These are phyloP conservation scores for Diglossa brunneiventris DNA, from an alignment of 2,113 vertebrate genomes.

Conservation along the genomic window DNA sequence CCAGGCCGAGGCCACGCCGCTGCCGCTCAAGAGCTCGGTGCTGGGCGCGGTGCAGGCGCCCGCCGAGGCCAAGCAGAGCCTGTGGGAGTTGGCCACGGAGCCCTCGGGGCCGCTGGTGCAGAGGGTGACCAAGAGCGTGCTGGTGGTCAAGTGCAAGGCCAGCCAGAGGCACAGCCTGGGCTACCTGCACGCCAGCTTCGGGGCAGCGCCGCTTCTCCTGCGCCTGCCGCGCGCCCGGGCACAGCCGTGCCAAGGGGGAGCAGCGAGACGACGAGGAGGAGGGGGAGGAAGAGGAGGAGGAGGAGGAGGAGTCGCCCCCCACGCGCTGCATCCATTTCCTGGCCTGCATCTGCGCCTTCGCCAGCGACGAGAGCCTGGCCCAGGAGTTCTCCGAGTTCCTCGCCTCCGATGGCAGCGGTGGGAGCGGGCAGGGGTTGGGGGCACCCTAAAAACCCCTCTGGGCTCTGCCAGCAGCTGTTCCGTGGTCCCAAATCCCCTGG, in stretches of 20 bases:
- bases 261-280: too few species aligned
- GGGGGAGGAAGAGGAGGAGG: background rate
- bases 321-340: conserved; percentile 88
- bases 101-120: conserved; percentile 89
- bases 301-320: background rate
- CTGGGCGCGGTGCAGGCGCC: conserved; percentile 76
- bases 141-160: conserved; percentile 87
- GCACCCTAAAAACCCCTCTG: rapidly evolving
- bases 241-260: background rate
- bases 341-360: conserved; percentile 89
- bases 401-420: conserved; percentile 73
- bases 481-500: rapidly evolving
- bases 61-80: conserved; percentile 76
- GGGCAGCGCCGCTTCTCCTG: conserved; percentile 75
- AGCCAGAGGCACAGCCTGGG: conserved; percentile 81
- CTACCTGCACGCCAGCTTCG: conserved; percentile 85
- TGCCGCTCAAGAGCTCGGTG: conserved; percentile 86
- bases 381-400: conserved; percentile 87
- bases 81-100: conserved; percentile 87
- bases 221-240: conserved; percentile 36
- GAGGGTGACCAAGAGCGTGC: conserved; percentile 72
- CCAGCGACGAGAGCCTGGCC: conserved; percentile 86
- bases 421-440: background rate
- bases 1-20: conserved; percentile 77
- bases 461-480: too few species aligned